These are phyloP conservation scores for Callosobruchus maculatus DNA, from an alignment of 2,888 invertebrate genomes.

Conservation along the genomic window DNA sequence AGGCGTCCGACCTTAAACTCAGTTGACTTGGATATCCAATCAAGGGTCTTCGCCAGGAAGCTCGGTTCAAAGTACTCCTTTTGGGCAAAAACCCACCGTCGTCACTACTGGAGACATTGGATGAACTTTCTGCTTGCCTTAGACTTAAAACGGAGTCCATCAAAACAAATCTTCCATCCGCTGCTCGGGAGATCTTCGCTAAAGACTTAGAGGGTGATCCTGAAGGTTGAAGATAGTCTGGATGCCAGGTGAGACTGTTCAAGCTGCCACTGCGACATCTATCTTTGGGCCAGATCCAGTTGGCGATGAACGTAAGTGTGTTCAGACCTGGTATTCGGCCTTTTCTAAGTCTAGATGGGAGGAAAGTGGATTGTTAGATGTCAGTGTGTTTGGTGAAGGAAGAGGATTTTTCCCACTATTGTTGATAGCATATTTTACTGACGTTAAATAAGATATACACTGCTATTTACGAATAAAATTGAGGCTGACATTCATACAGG, in stretches of 20 bases:
- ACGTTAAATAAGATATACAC: too few relatives aligned
- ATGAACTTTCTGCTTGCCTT: conserved; percentile 51
- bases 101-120: conserved; percentile 66
- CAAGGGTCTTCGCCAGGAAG: conserved; percentile 63
- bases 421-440: too few relatives aligned
- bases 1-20: conserved; percentile 58
- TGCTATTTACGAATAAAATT: too few relatives aligned
- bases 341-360: conserved; percentile 74
- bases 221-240: conserved; percentile 43
- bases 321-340: conserved; percentile 92
- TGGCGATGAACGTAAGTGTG: conserved; percentile 64
- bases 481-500: too few relatives aligned
- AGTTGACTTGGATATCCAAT: conserved; percentile 65
- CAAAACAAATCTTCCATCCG: conserved; percentile 73
- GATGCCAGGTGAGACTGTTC: conserved; percentile 46
- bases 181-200: conserved; percentile 67
- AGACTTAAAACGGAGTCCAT: conserved; percentile 53
- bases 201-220: conserved; percentile 49
- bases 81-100: conserved; percentile 80
- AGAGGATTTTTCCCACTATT: not conserved
- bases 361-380: not conserved
- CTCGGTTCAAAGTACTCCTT: conserved; percentile 51
- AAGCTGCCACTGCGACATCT: conserved; percentile 58
- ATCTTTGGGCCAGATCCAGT: conserved; percentile 75
- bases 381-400: not conserved